Base-by-base conservation (phyloP, 2,888 invertebrate genomes). In the Rugalucina vietnamica region DNA sequence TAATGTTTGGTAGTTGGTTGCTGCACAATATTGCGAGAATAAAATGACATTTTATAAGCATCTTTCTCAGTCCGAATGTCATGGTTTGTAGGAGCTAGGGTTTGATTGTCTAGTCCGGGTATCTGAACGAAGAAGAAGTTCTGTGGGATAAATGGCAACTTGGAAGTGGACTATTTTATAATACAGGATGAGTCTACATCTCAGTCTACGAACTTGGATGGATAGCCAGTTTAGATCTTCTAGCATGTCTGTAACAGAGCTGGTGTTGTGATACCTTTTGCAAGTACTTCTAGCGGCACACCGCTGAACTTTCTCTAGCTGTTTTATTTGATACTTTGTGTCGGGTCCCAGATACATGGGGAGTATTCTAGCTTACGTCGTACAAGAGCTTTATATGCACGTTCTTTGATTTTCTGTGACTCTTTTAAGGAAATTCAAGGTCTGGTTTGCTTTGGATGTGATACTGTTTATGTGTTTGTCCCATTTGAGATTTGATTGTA, bases 351-450 rank as follows among this genome's bases (percentile, higher is more conserved):
- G 1, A 76, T 70, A 43, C 69, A 50, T 2, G 72, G 34, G 24
- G 69, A 43, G 29, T 75, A 70, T 80, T 80, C 75, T 32, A 80
- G 39, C 69, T 49, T 80, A 8, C 75, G 80, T 75, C 80, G 75
- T 8, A 49, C 75, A 18, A 80, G 49, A 21, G 75, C 69, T 49
- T 65, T 75, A 29, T 70, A 75, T 1, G 80, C 70, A 43, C 49
- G 69, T 1, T 80, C 75, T 49, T 80, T 69, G 21, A 74, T 49
- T 60, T 57, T 65, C 21, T 24, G 32, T 12, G 65, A 74, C n/a
- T n/a, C n/a, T n/a, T n/a, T n/a, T n/a, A n/a, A n/a, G n/a, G n/a
- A n/a, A n/a, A n/a, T n/a, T n/a, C n/a, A n/a, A n/a, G n/a, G n/a
- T n/a, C n/a, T n/a, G n/a, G n/a, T n/a, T n/a, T n/a, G n/a, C n/a